A percentile compares a stretch with the other conserved stretches of the same genome.
Conservation (phyloP, 2,797 vertebrate genomes). For the Octomys mimax region DNA sequence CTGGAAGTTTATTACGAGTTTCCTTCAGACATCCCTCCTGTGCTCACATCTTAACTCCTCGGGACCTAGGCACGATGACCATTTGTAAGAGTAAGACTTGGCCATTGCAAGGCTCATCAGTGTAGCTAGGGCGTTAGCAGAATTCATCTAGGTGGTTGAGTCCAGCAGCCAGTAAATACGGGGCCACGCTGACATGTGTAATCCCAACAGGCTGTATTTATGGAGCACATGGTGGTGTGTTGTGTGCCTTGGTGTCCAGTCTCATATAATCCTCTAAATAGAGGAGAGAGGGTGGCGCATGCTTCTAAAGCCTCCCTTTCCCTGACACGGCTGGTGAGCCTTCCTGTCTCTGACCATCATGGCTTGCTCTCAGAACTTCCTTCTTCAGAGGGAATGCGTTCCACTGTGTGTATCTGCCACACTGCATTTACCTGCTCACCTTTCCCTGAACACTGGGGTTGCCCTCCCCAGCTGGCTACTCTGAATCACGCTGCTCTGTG, state of each 20-base stretch:
- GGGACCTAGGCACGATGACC: not conserved
- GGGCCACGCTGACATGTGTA: not conserved
- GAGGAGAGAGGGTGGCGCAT: not conserved
- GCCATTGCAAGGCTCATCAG: not conserved
- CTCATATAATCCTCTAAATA: not conserved
- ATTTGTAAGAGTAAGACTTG: not conserved
- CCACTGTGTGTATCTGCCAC: too few species aligned
- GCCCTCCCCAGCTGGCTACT: not conserved
- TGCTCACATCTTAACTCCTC: not conserved
- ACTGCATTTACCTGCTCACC: not conserved
- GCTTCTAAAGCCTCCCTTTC: not conserved
- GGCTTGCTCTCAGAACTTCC: not conserved
- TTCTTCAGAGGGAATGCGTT: not conserved
- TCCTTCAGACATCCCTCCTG: not conserved
- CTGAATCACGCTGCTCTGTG: not conserved
- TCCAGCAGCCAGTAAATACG: not conserved
- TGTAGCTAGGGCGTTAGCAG: not conserved
- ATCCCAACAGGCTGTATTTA: not conserved
- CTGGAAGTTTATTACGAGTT: not conserved
- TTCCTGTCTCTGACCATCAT: not conserved
- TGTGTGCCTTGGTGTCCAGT: not conserved
- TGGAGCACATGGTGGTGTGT: not conserved
- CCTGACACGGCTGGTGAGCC: not conserved
- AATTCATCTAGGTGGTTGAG: not conserved
- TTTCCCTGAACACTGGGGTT: not conserved